Percentiles rank a stretch among this genome's conserved stretches.
These are phyloP conservation scores for Caenorhabditis latens DNA, from an alignment of 1,140 invertebrate genomes.

Conservation along the genomic window DNA sequence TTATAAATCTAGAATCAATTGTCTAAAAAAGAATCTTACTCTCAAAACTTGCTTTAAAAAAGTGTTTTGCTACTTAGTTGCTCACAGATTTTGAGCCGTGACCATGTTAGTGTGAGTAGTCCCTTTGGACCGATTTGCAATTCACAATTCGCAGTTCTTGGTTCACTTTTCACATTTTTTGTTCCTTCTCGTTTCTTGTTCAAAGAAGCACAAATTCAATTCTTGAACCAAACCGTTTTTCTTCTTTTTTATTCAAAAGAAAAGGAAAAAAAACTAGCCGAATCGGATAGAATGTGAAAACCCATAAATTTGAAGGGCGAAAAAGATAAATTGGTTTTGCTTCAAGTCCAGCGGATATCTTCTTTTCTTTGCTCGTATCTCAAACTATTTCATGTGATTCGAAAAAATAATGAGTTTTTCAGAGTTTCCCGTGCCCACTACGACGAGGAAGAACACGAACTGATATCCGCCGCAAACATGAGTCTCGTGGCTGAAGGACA, in stretches of 20 bases:
- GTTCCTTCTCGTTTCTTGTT: background rate
- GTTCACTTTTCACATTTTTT: background rate
- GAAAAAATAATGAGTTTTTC: conserved; percentile 35
- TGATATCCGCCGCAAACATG: conserved; percentile 23
- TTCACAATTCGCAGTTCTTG: conserved; percentile 6
- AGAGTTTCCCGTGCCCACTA: conserved; percentile 53
- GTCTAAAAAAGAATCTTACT: no score
- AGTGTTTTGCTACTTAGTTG: background rate
- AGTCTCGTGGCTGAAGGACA: conserved; percentile 49
- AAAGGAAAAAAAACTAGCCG: conserved; percentile 6
- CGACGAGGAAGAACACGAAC: conserved; percentile 43
- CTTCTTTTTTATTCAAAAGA: background rate
- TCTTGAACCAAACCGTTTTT: background rate
- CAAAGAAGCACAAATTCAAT: background rate
- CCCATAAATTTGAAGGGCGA: conserved; percentile 49
- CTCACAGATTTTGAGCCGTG: background rate
- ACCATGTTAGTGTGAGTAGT: conserved; percentile 43
- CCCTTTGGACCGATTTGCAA: conserved; percentile 34
- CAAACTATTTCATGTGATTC: conserved; percentile 40
- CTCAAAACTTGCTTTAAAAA: background rate
- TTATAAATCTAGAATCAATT: background rate
- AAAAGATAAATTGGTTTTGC: conserved; percentile 53
- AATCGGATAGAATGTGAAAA: conserved; percentile 45
- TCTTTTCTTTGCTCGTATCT: background rate
- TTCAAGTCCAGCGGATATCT: conserved; percentile 26